phyloP scores from a whole-genome alignment of 2,888 invertebrate genomes.

The Polymixis lichenea region DNA sequence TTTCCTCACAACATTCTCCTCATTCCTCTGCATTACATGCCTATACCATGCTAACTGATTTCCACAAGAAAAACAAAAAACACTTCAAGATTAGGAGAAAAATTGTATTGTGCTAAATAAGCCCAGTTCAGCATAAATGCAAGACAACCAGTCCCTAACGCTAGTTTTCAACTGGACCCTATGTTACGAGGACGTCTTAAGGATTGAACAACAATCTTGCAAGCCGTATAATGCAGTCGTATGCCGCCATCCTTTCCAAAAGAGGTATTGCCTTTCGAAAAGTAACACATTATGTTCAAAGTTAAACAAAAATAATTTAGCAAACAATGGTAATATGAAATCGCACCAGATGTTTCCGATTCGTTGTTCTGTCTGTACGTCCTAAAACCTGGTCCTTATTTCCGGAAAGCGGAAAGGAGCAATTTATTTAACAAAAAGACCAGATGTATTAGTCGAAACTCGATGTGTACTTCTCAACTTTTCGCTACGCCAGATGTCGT shows the following conservation, averaged over 20 bases:
- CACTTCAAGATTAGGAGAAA: too few relatives aligned
- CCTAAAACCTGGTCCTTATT: slow-evolving; percentile 36
- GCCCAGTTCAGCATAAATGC: too few relatives aligned
- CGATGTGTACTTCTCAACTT: slow-evolving; percentile 5
- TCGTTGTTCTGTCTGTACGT: slow-evolving; percentile 31
- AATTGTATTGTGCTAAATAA: too few relatives aligned
- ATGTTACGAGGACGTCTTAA: too few relatives aligned
- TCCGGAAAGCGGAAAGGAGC: slow-evolving; percentile 53
- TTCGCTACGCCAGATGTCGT: slow-evolving; percentile 41
- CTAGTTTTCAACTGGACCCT: too few relatives aligned
- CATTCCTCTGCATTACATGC: too few relatives aligned
- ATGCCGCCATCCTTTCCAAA: not conserved
- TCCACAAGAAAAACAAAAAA: too few relatives aligned
- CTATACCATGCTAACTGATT: too few relatives aligned
- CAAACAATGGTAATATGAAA: slow-evolving; percentile 48
- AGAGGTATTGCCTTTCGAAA: not conserved
- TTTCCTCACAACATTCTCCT: too few relatives aligned
- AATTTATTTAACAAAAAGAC: slow-evolving; percentile 39
- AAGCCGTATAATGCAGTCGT: not conserved
- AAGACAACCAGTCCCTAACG: too few relatives aligned
- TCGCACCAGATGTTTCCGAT: slow-evolving; percentile 46
- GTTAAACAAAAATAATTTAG: slow-evolving; percentile 50
- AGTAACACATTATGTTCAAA: slow-evolving; percentile 17
- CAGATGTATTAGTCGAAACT: slow-evolving; percentile 45
- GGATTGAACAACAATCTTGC: too few relatives aligned